A percentile compares a stretch with the other conserved stretches of the same genome.
phyloP scores from a whole-genome alignment of 1,140 invertebrate genomes.

The Gyrodactylus bullatarudis region DNA sequence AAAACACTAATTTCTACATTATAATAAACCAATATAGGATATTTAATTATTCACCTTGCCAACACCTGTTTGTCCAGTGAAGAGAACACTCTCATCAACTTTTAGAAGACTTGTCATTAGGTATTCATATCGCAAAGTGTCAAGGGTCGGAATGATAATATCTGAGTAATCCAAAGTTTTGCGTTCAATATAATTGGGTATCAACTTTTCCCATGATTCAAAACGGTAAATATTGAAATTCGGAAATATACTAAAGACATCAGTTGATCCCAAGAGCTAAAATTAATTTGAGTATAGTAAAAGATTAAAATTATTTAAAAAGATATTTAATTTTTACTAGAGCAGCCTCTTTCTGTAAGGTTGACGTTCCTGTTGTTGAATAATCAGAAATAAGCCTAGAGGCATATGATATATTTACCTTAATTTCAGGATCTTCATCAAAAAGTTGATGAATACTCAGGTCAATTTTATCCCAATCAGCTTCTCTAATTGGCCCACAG shows the following conservation, averaged over 20 bases:
- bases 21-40: no score
- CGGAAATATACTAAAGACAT: constrained; percentile 38
- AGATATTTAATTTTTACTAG: no score
- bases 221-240: constrained; percentile 30
- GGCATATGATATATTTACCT: no score
- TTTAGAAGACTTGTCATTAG: constrained; percentile 36
- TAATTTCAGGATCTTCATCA: constrained; percentile 29
- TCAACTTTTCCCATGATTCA: constrained; percentile 37
- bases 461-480: constrained; percentile 32
- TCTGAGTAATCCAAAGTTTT: constrained; percentile 20
- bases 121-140: constrained; percentile 22
- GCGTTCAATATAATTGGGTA: constrained; percentile 33
- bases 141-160: constrained; percentile 20
- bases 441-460: constrained; percentile 31
- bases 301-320: no score
- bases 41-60: constrained; percentile 38
- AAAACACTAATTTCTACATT: no score
- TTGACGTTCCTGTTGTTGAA: no score
- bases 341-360: no score
- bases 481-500: constrained; percentile 40
- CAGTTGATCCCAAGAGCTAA: constrained; percentile 25
- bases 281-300: no score
- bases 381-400: no score
- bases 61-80: constrained; percentile 24
- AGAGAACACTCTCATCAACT: constrained; percentile 28